Percentiles rank a stretch among this genome's conserved stretches.
Evolutionary conservation across 2,797 vertebrate genomes (phyloP).

Genomic region (Sardinella longiceps): DNA sequence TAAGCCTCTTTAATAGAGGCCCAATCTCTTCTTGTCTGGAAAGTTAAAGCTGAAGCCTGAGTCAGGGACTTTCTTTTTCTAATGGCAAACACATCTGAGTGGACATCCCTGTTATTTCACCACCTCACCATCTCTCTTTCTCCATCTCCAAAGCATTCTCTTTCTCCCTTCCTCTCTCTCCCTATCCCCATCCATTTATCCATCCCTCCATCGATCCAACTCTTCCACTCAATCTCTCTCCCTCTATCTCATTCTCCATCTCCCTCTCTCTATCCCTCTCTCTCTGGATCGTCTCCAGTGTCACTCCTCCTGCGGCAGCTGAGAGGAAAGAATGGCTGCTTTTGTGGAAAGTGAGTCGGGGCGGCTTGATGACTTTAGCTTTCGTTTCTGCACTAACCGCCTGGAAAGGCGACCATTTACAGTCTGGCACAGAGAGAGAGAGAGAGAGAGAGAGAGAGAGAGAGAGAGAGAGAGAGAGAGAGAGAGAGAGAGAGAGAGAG

Average conservation of each 20-base stretch:
- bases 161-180: not conserved
- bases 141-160: not conserved
- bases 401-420: constrained; percentile 5
- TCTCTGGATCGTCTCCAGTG: not conserved
- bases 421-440: not conserved
- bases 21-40: not conserved
- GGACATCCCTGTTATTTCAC: constrained; percentile 5
- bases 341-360: not conserved
- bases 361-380: constrained; percentile 7
- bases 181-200: not conserved
- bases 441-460: no score
- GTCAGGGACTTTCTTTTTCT: not conserved
- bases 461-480: no score
- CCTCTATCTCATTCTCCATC: not conserved
- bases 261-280: not conserved
- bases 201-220: not conserved
- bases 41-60: not conserved
- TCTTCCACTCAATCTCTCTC: not conserved
- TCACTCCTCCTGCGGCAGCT: not conserved
- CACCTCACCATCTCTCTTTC: constrained; percentile 5
- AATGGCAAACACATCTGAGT: not conserved
- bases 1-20: not conserved
- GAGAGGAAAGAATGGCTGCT: constrained; percentile 8
- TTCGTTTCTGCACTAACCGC: not conserved
- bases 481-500: no score